These are phyloP conservation scores for Chalcosyrphus nemorum DNA, from an alignment of 2,888 invertebrate genomes.

Conservation along the genomic window DNA sequence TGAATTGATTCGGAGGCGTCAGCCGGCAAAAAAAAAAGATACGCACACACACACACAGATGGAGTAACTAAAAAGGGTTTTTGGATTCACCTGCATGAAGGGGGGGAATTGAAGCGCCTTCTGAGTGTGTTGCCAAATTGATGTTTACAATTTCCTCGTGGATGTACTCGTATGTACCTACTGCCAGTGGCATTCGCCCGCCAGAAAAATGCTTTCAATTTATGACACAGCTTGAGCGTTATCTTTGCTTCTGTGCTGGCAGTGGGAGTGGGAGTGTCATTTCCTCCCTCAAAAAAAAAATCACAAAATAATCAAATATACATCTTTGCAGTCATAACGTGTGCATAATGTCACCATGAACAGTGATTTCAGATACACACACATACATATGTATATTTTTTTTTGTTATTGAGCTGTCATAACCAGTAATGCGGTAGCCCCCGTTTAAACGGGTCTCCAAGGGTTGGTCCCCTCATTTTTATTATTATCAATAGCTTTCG, in stretches of 20 bases:
- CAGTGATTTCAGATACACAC: constrained; percentile 56
- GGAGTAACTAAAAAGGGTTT: constrained; percentile 33
- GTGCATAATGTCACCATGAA: constrained; percentile 68
- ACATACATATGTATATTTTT: constrained; percentile 27
- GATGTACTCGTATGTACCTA: constrained; percentile 35
- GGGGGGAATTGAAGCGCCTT: not conserved
- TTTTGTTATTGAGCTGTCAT: constrained; percentile 68
- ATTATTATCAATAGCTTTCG: constrained; percentile 21
- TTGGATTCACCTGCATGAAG: constrained; percentile 59
- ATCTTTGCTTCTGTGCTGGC: constrained; percentile 50
- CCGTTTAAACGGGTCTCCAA: constrained; percentile 44
- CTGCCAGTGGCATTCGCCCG: constrained; percentile 1
- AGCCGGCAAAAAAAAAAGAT: too few relatives aligned
- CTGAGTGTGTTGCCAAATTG: constrained; percentile 70
- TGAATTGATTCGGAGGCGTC: constrained; percentile 30
- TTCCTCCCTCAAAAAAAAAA: constrained; percentile 21
- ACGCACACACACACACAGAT: constrained; percentile 14
- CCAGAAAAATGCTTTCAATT: constrained; percentile 64
- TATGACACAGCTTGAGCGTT: constrained; percentile 71
- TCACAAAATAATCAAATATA: constrained; percentile 61
- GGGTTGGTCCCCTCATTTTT: not conserved
- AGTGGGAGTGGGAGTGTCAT: constrained; percentile 48
- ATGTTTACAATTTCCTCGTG: constrained; percentile 71
- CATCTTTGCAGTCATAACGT: constrained; percentile 69
- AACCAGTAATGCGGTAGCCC: constrained; percentile 66